Evolutionary conservation across 2,113 vertebrate genomes (phyloP).

Genomic region (Mormyrus iriodes): DNA sequence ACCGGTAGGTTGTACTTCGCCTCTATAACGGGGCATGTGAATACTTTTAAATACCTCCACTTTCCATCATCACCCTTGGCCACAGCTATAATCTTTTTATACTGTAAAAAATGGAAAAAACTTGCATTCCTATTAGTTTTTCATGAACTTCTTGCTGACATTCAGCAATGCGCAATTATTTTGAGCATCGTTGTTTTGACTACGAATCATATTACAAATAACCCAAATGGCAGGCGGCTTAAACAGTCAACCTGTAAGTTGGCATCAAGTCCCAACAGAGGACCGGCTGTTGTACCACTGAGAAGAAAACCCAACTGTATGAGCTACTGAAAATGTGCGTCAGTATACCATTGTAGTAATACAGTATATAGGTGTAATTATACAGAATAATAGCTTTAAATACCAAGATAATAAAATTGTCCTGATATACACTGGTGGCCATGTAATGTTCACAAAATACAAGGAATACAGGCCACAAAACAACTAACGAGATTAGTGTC

Average conservation of each 20-base stretch:
- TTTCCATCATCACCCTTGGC: background rate
- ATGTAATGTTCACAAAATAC: background rate
- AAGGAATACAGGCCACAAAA: background rate
- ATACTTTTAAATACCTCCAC: background rate
- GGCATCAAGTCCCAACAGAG: background rate
- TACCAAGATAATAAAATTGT: background rate
- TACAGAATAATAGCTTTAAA: background rate
- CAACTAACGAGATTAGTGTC: background rate
- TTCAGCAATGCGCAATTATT: background rate
- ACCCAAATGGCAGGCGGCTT: background rate
- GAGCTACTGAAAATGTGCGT: background rate
- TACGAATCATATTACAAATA: background rate
- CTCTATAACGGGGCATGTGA: background rate
- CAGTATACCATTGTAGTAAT: background rate
- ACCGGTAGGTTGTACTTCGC: background rate
- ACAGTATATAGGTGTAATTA: background rate
- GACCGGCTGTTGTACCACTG: background rate
- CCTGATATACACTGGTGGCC: background rate
- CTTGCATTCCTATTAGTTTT: background rate
- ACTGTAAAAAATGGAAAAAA: background rate
- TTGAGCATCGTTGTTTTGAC: background rate
- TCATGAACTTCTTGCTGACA: background rate
- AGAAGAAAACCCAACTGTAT: background rate
- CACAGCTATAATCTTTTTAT: background rate
- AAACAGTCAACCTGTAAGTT: background rate